A percentile compares a stretch with the other conserved stretches of the same genome.
phyloP scores from a whole-genome alignment of 2,888 invertebrate genomes.

The Epicampocera succincta region DNA sequence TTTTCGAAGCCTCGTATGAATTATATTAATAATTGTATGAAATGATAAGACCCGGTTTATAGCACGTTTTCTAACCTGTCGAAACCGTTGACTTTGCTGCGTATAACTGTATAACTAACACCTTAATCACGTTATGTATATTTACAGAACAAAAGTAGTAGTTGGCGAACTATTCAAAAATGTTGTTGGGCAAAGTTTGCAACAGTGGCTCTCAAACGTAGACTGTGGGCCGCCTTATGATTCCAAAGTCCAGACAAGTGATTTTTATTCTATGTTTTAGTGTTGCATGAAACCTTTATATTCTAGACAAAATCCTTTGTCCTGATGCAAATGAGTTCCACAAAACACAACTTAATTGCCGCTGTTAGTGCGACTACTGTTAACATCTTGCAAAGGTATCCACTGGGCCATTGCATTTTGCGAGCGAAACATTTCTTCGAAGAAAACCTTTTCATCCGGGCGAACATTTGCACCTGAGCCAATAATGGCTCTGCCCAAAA shows the following conservation, averaged over 20 bases:
- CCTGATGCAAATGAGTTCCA: conserved; percentile 4
- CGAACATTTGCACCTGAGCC: conserved; percentile 82
- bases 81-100: too few relatives aligned
- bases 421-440: conserved; percentile 83
- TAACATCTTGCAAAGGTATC: conserved; percentile 83
- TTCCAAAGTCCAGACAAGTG: background rate
- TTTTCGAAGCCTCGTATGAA: too few relatives aligned
- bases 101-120: too few relatives aligned
- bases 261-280: conserved; percentile 25
- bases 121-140: too few relatives aligned
- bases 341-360: conserved; percentile 34
- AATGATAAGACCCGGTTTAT: too few relatives aligned
- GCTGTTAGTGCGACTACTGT: conserved; percentile 48
- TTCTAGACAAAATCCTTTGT: conserved; percentile 1
- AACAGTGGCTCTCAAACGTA: conserved; percentile 43
- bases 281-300: conserved; percentile 36
- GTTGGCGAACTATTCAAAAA: background rate
- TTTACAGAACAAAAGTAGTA: too few relatives aligned
- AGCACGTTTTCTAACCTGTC: too few relatives aligned
- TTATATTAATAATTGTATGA: too few relatives aligned
- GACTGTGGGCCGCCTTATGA: background rate
- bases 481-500: conserved; percentile 83
- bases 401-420: conserved; percentile 85
- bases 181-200: background rate
- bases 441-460: conserved; percentile 83